Evolutionary conservation across 2,888 invertebrate genomes (phyloP), one percentile per base, ranked within the genome.

Genomic region (Phania funesta): DNA sequence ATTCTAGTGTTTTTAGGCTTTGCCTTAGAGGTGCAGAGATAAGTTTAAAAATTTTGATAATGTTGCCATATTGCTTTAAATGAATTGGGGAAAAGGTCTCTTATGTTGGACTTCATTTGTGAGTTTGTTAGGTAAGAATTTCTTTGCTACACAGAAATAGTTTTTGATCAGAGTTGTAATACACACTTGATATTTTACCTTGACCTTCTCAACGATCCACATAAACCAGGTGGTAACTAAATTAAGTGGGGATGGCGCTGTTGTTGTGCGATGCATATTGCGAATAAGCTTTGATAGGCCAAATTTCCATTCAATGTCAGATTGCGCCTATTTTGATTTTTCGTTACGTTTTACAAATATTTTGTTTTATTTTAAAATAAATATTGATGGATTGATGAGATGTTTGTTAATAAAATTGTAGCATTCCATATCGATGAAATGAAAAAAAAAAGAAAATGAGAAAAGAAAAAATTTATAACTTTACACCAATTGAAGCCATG

Each of bases 261-360:
- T 98, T 74, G 96, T 98, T 7, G 99, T 98, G 88, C 96, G 94
- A 92, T 99, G 99, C 99, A 99, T 99, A 90, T 98, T 98, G 85
- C 99, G 93, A 90, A 99, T 98, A 89, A 99, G 93, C 92, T 99
- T 99, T 70, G 99, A 99, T 88, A 99, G 92, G 29, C 99, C 99
- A 90, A 98, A 99, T 92, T 99, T 99, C 99, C 99, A 99, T 92
- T 99, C 99, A 87, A 98, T 99, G 92, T 99, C 99, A 54, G 99
- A 99, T 94, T 99, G 99, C 41, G 99, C 99, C 94, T 98, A 94
- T 68, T 70, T 16, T 18, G 24, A 11, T 13, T 65, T 35, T 65
- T 65, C 32, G n/a, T 65, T 46, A 9, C n/a, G 24, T 86, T 86
- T 85, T 18, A 48, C 38, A 85, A 86, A 87, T 41, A 67, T 71